Base-by-base conservation (phyloP, 2,797 vertebrate species). In the Petrocephalus schoutedeni region DNA sequence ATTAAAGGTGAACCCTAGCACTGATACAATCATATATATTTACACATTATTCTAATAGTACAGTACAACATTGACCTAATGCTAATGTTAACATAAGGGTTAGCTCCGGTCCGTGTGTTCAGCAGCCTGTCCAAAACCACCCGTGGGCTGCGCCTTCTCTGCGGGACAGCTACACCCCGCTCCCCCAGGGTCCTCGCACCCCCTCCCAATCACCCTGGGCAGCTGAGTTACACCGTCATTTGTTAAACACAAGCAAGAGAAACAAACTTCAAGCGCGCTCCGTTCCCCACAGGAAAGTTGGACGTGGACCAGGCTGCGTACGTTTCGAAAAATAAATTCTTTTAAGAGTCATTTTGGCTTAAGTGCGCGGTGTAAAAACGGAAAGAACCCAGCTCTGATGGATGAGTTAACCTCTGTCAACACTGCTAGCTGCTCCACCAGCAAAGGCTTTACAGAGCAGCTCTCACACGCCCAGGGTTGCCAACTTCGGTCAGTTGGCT, bases 341-440 rank as follows among this genome's bases (percentile, higher is more conserved):
- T 83, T 85, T 57, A 56, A 58, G 84, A 85, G 28, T 57, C 51
- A 36, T 85, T 85, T 85, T 85, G 84, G 84, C 84, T 85, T 57
- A 85, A 85, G 83, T 28, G 49, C 5, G 10, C 53, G 0, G 53
- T 57, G 23, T 85, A 51, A 54, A 85, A 85, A 16, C 23, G 83
- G 23, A 57, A 85, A 85, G 41, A 85, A 28, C 53, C 36, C 54
- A 58, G 53, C 12, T 9, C 54, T 85, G 84, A 58, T 85, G 84
- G 84, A 85, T 56, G 53, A 85, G 84, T 56, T 57, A 58, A 85
- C 84, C 84, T 57, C 54, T 57, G 53, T 85, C 84, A 85, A 8
- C 14, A 14, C 53, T 21, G 28, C 53, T 85, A 54, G 84, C 54
- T 85, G 9, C 28, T 16, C 51, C 12, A 2, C 21, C 32, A 57